These are phyloP conservation scores for Anodontia alba DNA, from an alignment of 2,888 invertebrate species.

Conservation along the genomic window DNA sequence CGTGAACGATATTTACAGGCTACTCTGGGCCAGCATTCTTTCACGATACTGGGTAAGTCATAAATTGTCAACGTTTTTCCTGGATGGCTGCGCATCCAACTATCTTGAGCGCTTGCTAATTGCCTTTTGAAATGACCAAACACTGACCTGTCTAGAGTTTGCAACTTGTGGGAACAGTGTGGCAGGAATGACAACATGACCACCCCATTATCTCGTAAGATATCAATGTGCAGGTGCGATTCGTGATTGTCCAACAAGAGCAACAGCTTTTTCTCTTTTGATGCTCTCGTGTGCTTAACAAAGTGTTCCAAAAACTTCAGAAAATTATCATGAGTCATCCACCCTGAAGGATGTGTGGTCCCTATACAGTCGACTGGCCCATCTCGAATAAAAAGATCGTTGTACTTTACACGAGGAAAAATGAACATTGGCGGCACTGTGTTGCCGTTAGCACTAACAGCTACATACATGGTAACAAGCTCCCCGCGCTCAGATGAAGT, in stretches of 20 bases:
- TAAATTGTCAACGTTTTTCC: conserved; percentile 84
- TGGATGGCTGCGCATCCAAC: conserved; percentile 38
- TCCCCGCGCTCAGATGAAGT: background rate
- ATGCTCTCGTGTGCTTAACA: background rate
- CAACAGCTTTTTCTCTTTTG: background rate
- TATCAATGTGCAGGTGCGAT: background rate
- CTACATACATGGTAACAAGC: background rate
- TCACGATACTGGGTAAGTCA: conserved; percentile 47
- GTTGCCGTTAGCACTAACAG: background rate
- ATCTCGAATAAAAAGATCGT: background rate
- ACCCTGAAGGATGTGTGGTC: background rate
- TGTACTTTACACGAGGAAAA: background rate
- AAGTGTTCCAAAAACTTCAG: background rate
- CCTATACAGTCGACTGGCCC: background rate
- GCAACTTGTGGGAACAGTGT: background rate
- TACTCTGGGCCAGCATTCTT: conserved; percentile 6
- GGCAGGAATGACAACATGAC: background rate
- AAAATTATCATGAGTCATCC: background rate
- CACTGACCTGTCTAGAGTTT: conserved; percentile 61
- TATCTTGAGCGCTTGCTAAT: conserved; percentile 15
- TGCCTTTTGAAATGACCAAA: conserved; percentile 76
- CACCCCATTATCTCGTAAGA: background rate
- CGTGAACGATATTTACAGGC: conserved; percentile 13
- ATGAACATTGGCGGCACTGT: background rate
- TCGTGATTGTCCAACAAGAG: background rate